Evolutionary conservation across 1,140 invertebrate genomes (phyloP), one percentile per base, ranked within the genome.

Genomic region (Gerris buenoi): DNA sequence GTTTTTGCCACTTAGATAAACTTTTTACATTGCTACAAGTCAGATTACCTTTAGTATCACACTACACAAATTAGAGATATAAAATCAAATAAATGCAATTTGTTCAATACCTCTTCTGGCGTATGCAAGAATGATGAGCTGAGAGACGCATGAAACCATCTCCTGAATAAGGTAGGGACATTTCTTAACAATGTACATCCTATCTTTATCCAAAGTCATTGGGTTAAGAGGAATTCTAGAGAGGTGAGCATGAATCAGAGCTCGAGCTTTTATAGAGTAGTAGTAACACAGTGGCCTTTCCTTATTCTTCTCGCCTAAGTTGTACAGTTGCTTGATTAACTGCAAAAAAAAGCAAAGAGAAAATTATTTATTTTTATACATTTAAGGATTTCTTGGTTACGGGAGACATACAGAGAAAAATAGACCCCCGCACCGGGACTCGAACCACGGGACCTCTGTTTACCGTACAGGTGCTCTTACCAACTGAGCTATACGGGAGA

Each of bases 221-320:
- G 86, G 83, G 72, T 89, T 89, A 18, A 99, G 77, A 14, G 82
- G 78, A 73, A 98, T 84, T 60, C 96, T 82, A 2, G 86, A 84
- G 27, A 99, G 81, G 82, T 99, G 95, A 1, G 97, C 95, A 77
- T 98, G 91, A 10, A 99, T 79, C 25, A 99, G 80, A 14, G 93
- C 90, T 61, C 97, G 82, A 2, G 97, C 91, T 81, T 99, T 99
- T 64, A 99, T 88, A 74, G 93, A 96, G 80, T 99, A 99, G n/a
- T 87, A 81, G 68, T 89, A 87, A 77, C 93, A 96, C 23, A 99
- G 80, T 0, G 96, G 96, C 63, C 86, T 81, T 77, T 99, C 95
- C 74, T 93, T 92, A 77, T 97, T 98, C 76, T 98, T 98, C 76
- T 97, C 95, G 27, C 77, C 76, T 3, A 99, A 77, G 77, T 97